Percentiles rank a stretch among this genome's conserved stretches.
phyloP scores from a whole-genome alignment of 2,797 vertebrate species.

The Enteromius thamalakanensis region DNA sequence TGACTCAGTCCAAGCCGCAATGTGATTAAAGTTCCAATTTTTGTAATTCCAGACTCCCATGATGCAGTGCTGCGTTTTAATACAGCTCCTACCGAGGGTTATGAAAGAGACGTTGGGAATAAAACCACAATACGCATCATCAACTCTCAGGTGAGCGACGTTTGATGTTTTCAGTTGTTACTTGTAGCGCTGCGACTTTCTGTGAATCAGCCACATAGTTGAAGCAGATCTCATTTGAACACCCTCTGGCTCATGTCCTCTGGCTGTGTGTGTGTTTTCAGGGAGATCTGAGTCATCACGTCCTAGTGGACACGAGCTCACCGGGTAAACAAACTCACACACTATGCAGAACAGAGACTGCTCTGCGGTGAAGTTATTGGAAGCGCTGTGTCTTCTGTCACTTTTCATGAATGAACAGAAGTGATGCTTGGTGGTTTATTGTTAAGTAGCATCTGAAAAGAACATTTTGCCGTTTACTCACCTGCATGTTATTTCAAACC shows the following conservation, averaged over 20 bases:
- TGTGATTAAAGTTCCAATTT: background rate
- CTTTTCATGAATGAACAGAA: background rate
- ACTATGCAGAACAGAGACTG: background rate
- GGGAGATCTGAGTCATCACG: background rate
- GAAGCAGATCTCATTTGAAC: constrained; percentile 2
- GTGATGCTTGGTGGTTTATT: background rate
- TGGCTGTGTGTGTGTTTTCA: background rate
- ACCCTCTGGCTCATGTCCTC: background rate
- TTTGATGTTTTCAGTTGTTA: background rate
- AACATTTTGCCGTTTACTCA: background rate
- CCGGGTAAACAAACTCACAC: background rate
- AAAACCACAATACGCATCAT: constrained; percentile 97
- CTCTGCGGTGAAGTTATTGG: background rate
- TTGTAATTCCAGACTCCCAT: constrained; percentile 85
- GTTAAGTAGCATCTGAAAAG: background rate
- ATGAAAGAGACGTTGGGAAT: constrained; percentile 94
- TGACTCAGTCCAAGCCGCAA: background rate
- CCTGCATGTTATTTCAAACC: background rate
- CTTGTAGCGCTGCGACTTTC: background rate
- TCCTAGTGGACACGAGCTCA: background rate
- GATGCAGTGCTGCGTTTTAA: constrained; percentile 97
- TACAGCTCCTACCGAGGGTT: constrained; percentile 90
- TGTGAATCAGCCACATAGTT: background rate
- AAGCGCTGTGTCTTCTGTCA: too few species aligned
- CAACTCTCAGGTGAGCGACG: constrained; percentile 92